Evolutionary conservation across 1,140 invertebrate species (phyloP).

Genomic region (Potamilus streckersoni): DNA sequence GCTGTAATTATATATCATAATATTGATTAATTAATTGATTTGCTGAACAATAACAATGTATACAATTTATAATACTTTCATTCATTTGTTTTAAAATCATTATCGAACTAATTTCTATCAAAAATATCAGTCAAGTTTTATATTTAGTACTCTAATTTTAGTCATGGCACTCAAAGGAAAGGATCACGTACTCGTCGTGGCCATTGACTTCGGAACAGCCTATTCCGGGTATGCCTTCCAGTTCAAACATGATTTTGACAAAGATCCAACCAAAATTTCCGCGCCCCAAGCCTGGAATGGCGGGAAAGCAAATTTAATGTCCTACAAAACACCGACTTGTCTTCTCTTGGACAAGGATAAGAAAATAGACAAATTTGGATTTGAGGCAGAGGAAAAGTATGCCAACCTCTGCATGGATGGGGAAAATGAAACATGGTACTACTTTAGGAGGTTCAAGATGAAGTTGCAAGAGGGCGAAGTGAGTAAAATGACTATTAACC

Average conservation of each 20-base stretch:
- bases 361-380: constrained; percentile 13
- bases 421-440: constrained; percentile 9
- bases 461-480: constrained; percentile 10
- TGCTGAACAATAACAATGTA: too few species aligned
- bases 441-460: constrained; percentile 20
- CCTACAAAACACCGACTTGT: constrained; percentile 23
- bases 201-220: constrained; percentile 17
- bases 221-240: constrained; percentile 16
- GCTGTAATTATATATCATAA: too few species aligned
- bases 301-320: constrained; percentile 16
- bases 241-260: constrained; percentile 16
- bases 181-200: constrained; percentile 10
- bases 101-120: too few species aligned
- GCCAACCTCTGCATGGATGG: constrained; percentile 10
- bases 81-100: too few species aligned
- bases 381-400: constrained; percentile 20
- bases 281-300: constrained; percentile 18
- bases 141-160: too few species aligned
- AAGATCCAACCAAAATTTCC: constrained; percentile 19
- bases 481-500: too few species aligned
- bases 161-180: not conserved
- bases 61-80: too few species aligned
- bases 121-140: too few species aligned
- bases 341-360: constrained; percentile 11
- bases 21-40: too few species aligned